Evolutionary conservation across 92 coral and sea anemone genomes (phyloP).

Genomic region (Phenganax marumi): DNA sequence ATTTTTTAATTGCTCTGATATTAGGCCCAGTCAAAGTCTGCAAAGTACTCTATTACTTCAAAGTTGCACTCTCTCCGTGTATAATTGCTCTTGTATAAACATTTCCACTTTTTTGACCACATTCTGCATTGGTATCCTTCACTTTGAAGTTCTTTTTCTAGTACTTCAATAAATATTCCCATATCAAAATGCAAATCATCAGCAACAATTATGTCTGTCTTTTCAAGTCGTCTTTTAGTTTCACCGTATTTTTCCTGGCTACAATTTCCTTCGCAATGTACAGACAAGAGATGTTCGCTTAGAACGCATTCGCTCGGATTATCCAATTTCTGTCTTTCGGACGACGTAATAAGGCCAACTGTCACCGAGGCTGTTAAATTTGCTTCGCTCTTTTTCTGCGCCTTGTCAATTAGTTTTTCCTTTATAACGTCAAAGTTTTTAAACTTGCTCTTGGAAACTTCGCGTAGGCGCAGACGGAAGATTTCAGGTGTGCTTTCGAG

Average conservation of each 20-base stretch:
- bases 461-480: conserved; percentile 73
- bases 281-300: conserved; percentile 71
- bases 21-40: conserved; percentile 81
- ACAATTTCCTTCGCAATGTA: conserved; percentile 54
- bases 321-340: conserved; percentile 65
- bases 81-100: conserved; percentile 65
- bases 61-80: conserved; percentile 81
- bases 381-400: conserved; percentile 79
- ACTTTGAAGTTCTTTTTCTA: conserved; percentile 67
- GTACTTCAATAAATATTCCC: conserved; percentile 62
- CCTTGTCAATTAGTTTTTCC: conserved; percentile 63
- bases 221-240: conserved; percentile 63
- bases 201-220: conserved; percentile 65
- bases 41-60: conserved; percentile 65
- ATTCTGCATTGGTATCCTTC: conserved; percentile 68
- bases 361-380: conserved; percentile 59
- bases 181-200: conserved; percentile 57
- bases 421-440: conserved; percentile 74
- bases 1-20: neutral
- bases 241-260: conserved; percentile 73
- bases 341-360: conserved; percentile 69
- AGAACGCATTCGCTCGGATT: conserved; percentile 69
- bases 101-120: conserved; percentile 69
- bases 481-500: conserved; percentile 76
- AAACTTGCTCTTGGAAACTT: conserved; percentile 69